A percentile compares a stretch with the other conserved stretches of the same genome.
Conservation (phyloP, 2,113 vertebrate species). For the Tragelaphus buxtoni region DNA sequence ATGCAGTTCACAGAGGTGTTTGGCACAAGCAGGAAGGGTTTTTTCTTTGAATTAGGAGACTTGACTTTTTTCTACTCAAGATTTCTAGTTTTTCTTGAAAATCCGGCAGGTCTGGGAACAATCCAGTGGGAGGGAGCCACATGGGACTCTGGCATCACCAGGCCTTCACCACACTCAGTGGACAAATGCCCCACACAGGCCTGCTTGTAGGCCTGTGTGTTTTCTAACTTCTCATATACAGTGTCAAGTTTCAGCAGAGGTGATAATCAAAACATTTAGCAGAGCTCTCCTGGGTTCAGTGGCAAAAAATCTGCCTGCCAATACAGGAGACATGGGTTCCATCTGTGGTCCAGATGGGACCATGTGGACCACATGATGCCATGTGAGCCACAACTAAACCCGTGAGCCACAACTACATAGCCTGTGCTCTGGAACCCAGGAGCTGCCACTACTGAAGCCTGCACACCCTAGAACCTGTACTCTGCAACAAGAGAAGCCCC, state of each 20-base stretch:
- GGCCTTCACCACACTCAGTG: background rate
- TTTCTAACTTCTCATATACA: background rate
- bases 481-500: background rate
- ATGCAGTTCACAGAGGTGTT: background rate
- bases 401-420: background rate
- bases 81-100: background rate
- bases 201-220: background rate
- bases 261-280: background rate
- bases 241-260: background rate
- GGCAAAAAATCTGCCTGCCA: background rate
- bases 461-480: background rate
- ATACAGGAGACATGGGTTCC: background rate
- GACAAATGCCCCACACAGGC: background rate
- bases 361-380: background rate
- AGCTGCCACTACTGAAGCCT: background rate
- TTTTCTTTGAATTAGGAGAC: background rate
- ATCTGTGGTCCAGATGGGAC: background rate
- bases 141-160: background rate
- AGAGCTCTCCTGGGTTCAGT: background rate
- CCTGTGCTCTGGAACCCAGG: background rate
- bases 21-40: background rate
- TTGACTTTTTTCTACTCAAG: background rate
- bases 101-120: background rate
- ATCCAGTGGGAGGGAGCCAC: background rate
- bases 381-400: background rate